Evolutionary conservation across 2,113 vertebrate species (phyloP), one percentile per base, ranked within the genome.

Genomic region (Guaruba guarouba): DNA sequence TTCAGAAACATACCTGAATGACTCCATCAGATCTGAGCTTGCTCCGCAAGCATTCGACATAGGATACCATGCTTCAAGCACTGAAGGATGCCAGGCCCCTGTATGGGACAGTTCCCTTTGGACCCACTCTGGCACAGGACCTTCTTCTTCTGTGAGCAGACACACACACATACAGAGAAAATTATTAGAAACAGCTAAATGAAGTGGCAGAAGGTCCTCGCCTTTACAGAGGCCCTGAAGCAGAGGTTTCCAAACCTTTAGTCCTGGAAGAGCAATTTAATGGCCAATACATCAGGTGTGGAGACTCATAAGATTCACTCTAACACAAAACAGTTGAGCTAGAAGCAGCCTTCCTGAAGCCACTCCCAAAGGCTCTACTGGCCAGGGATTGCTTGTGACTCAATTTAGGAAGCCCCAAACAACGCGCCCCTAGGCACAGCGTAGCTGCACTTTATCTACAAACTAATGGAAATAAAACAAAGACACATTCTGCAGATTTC

Each of bases 1-100:
- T 82, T 71, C 33, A 92, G 67, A 91, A 82, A 73, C 62, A 97
- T 97, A 99, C 99, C 98, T 98, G 93, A 99, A 98, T 9, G 98
- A 99, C 80, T 99, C 99, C 99, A 99, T 99, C 82, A 99, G 96
- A 94, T 98, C 91, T 9, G 98, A 97, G 90, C 98, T 99, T 20
- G 99, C 98, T 80, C 99, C 99, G 18, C 99, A 98, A 28, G 97
- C 92, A 70, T 99, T 98, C 1, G 99, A 99, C 10, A 97, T 97
- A 88, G 98, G 96, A 93, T 99, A 99, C 99, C 99, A 99, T 0
- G 86, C 96, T 92, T 99, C 99, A 84, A 98, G 77, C 37, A 98
- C 67, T 5, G 97, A 97, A 6, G 97, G 75, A 31, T 91, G 97
- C 97, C 97, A 97, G 17, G 80, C 41, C 27, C 37, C 67, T 11